Evolutionary conservation across 2,888 invertebrate species (phyloP), one percentile per base, ranked within the genome.

Genomic region (Lobophora halterata): DNA sequence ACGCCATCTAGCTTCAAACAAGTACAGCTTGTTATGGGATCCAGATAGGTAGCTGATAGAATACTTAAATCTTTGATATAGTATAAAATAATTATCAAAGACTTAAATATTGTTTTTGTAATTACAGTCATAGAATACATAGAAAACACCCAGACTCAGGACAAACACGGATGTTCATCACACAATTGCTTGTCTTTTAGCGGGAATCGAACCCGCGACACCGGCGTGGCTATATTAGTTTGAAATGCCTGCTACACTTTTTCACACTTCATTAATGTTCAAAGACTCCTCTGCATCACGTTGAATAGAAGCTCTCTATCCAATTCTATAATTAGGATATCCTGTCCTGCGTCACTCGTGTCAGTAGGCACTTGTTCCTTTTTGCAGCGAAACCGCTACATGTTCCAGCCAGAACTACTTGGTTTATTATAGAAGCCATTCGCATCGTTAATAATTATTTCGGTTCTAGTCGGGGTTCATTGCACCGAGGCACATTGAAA

Each of bases 391-490:
- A 50, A 39, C 42, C 23, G 29, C 31, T 33, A 40, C 38, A 41
- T 39, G 47, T 49, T 44, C 48, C 20, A 39, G 49, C n/a, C n/a
- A n/a, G 52, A 52, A 46, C 40, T 46, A 32, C 29, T 25, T 27
- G 19, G 41, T 45, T 49, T 52, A 51, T 52, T 49, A 49, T 52
- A 36, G 45, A 38, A 41, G 16, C 33, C 42, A 49, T 33, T 55
- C 19, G 36, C 32, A 25, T 47, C 46, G 46, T 43, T 34, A 46
- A 45, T 49, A 32, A 49, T 49, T 42, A 47, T 43, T 47, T 36
- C 30, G 13, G 40, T 41, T 33, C 31, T 41, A 27, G 39, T 19
- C 32, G 16, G 41, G 30, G 47, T 49, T 49, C 49, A 17, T 45
- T 46, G 52, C 45, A 45, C 52, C 27, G 21, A 7, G 7, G 19